Evolutionary conservation across 2,113 vertebrate genomes (phyloP), one percentile per base, ranked within the genome.

Genomic region (Corythaeola cristata): DNA sequence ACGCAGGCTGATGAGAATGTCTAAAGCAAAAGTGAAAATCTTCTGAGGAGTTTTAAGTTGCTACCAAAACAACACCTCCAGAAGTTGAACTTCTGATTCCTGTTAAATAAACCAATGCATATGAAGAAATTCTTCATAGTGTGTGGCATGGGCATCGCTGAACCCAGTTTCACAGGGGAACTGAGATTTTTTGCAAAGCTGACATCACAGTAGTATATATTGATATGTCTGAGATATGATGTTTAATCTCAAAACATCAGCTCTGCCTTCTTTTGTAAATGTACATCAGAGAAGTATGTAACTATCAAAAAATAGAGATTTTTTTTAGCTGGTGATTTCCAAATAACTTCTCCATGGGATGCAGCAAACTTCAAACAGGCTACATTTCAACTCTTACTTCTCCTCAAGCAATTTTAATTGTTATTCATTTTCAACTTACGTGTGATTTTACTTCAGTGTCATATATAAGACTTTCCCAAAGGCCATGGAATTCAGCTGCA

Each of bases 381-480:
- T 81, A 78, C 21, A 60, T 22, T 52, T 92, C 44, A 85, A 39
- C 27, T 58, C 58, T 66, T 62, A 62, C 9, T 49, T 67, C 47
- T 58, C 22, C 24, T 81, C 22, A 58, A 93, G 39, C 9, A 79
- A 69, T 74, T 77, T 50, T 58, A 59, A 44, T 56, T 33, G 11
- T 41, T 76, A 37, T 3, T 37, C 0, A 68, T 80, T 82, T 94
- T 47, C 22, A 72, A 98, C 98, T 98, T 98, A 99, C 99, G 6
- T 99, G 98, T 41, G 98, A 98, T 97, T 99, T 99, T 62, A 99
- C 97, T 95, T 99, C 98, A 88, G 60, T 96, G 5, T 99, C 99
- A 93, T 99, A 99, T 30, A 99, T 97, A 59, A 99, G 98, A 95
- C 99, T 99, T 86, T 99, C 99, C 99, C 99, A 99, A 66, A 99